Base-by-base conservation (phyloP, 2,888 invertebrate species). In the Drosophila neoperkinsi region DNA sequence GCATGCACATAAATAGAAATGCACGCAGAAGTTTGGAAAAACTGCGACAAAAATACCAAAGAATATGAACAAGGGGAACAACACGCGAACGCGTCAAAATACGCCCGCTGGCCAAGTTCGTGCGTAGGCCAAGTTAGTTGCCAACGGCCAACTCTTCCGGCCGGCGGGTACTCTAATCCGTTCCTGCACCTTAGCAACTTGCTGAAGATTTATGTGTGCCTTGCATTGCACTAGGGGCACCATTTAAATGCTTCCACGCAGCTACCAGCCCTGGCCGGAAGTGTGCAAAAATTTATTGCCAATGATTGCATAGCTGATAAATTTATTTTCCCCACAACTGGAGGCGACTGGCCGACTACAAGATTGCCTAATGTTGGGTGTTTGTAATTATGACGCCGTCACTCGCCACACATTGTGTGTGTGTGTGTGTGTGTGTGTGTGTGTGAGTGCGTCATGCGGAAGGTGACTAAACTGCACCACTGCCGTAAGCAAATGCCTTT, bases 301-400 rank as follows among this genome's bases (percentile, higher is more conserved):
- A 68, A 71, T 88, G 84, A 86, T 82, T 81, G 84, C 79, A 79
- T 69, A 84, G 82, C 81, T 84, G 89, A 88, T 88, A 86, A 86
- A 87, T 87, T 84, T 71, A 79, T 73, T 81, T 85, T 79, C 71
- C 79, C 75, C 82, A 73, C 72, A 64, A 53, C 71, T 43, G 67
- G 71, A 65, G 46, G 38, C 51, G 69, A 63, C 63, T 43, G 38
- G 13, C 53, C 69, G 33, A 50, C 58, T 21, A 41, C 56, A 53
- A 18, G 9, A 49, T 50, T 49, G 55, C 52, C 53, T 36, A 33
- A 50, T 49, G 57, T 51, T 51, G 64, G 64, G 60, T 72, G 70
- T 61, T 75, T 57, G 76, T 76, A 88, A 82, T 86, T 88, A 86
- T 87, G 87, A 87, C 82, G 74, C 76, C 79, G 52, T 58, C 72